These are phyloP conservation scores for Leucophenga montana DNA, from an alignment of 2,888 invertebrate genomes.

Conservation along the genomic window DNA sequence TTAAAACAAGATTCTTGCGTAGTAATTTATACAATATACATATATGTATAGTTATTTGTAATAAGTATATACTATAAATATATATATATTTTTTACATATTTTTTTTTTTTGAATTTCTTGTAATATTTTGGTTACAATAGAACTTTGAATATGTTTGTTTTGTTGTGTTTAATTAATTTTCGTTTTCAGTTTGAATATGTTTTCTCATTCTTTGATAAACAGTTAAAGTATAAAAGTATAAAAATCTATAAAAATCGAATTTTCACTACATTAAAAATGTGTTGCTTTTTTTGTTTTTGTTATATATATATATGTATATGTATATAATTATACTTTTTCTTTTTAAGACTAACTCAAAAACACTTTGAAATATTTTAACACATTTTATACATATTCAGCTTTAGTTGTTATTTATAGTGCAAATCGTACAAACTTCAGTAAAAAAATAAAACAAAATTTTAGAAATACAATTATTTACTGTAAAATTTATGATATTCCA, in stretches of 20 bases:
- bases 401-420: constrained; percentile 45
- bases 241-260: constrained; percentile 67
- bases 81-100: neutral
- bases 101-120: constrained; percentile 9
- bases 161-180: constrained; percentile 41
- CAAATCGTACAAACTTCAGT: constrained; percentile 53
- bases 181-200: constrained; percentile 25
- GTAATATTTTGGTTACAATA: constrained; percentile 11
- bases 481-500: constrained; percentile 21
- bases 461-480: neutral
- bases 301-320: constrained; percentile 9
- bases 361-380: neutral
- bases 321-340: constrained; percentile 15
- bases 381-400: constrained; percentile 32
- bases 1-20: too few species aligned
- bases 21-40: too few species aligned
- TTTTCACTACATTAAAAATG: constrained; percentile 63
- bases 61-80: neutral
- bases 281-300: constrained; percentile 3
- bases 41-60: constrained; percentile 12
- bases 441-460: constrained; percentile 43
- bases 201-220: constrained; percentile 47
- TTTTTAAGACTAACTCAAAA: neutral
- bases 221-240: constrained; percentile 68
- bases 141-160: constrained; percentile 22